These are phyloP conservation scores for Cromileptes altivelis DNA, from an alignment of 2,113 vertebrate genomes.

Conservation along the genomic window DNA sequence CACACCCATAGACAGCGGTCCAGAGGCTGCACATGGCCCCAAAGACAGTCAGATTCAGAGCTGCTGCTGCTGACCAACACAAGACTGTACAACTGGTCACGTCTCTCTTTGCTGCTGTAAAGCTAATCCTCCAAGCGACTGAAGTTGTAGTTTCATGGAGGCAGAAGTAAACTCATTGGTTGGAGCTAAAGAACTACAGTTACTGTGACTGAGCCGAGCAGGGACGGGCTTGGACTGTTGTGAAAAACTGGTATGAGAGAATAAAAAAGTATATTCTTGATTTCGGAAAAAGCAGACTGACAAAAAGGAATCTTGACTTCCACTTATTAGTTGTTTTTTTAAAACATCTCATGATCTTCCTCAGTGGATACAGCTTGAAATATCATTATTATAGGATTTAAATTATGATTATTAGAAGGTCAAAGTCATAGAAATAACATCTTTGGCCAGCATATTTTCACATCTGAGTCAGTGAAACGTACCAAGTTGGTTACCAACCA, in stretches of 20 bases:
- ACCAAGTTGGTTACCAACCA: too few species aligned
- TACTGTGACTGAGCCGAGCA: not conserved
- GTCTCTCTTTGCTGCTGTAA: not conserved
- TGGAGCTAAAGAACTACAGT: not conserved
- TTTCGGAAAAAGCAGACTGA: not conserved
- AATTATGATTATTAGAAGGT: not conserved
- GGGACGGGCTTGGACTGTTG: not conserved
- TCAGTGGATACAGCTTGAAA: not conserved
- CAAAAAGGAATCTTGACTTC: not conserved
- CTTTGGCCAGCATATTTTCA: too few species aligned
- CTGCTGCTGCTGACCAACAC: not conserved
- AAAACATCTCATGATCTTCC: not conserved
- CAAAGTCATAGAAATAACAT: too few species aligned
- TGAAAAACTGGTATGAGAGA: not conserved
- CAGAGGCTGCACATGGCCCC: constrained; percentile 50
- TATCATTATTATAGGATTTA: not conserved
- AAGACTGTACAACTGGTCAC: not conserved
- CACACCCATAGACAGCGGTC: constrained; percentile 66
- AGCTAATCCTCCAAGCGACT: not conserved
- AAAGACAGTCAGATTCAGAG: constrained; percentile 48
- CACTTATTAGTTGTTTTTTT: not conserved
- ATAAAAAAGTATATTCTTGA: not conserved
- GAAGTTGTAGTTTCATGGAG: not conserved
- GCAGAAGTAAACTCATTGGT: not conserved
- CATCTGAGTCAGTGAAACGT: too few species aligned